Base-by-base conservation (phyloP, 2,888 invertebrate species). In the Trichopoda pennipes region DNA sequence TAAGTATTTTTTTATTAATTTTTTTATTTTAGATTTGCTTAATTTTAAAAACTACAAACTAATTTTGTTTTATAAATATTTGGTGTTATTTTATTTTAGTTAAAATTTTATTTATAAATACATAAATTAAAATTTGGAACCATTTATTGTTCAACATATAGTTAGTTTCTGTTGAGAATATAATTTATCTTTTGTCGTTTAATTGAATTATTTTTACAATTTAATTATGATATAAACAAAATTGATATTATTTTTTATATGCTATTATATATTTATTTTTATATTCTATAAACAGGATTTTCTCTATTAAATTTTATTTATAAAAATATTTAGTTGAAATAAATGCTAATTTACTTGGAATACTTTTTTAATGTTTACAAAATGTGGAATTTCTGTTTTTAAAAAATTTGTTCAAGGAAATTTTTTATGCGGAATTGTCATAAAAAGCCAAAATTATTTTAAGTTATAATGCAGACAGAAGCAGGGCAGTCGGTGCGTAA, bases 291-390 rank as follows among this genome's bases (percentile, higher is more conserved):
- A 49, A 14, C 42, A 47, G 16, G 53, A 19, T 66, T 69, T 44
- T 47, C 38, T 17, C 42, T 19, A 49, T 60, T 23, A 17, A 23
- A 47, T 44, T 56, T 51, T 69, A n/a, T 70, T 10, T 64, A 19
- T 72, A 77, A 81, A 73, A 66, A 74, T 74, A 69, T 42, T 53
- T 63, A 78, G 44, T 64, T 74, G 28, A 75, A 79, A 82, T 79
- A 79, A 78, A 82, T 79, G 83, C 79, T 66, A 61, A 53, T 53
- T 76, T 32, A 58, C 58, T 75, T 82, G 78, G 74, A 83, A 79
- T 79, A 32, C 28, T 64, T 74, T 56, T 38, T 49, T 56, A 4
- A 56, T 47, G 35, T 17, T 72, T 38, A 73, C 44, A 66, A 68
- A 70, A 60, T 64, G 55, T 60, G 42, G 12, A 53, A 53, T 69